These are phyloP conservation scores for Chaetophractus vellerosus DNA, from an alignment of 2,797 vertebrate species.

Conservation along the genomic window DNA sequence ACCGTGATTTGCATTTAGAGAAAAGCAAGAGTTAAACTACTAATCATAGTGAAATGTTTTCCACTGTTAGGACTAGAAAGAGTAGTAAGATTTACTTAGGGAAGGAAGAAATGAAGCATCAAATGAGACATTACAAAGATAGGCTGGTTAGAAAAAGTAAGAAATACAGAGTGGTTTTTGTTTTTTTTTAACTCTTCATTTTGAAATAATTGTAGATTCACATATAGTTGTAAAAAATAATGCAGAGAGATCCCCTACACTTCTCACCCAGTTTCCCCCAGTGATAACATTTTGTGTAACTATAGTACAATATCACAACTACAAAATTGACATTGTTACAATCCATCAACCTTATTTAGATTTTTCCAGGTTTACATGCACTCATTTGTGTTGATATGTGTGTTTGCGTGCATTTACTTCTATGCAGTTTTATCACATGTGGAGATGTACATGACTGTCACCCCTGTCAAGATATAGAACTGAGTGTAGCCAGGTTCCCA, in stretches of 20 bases:
- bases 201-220: slow-evolving; percentile 39
- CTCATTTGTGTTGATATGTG: neutral
- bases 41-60: slow-evolving; percentile 14
- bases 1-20: neutral
- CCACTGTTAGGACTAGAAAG: neutral
- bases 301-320: neutral
- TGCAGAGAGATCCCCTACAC: neutral
- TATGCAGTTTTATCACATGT: neutral
- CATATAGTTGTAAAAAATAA: neutral
- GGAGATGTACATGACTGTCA: neutral
- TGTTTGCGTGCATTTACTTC: neutral
- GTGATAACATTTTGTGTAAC: neutral
- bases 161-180: neutral
- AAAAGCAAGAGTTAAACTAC: slow-evolving; percentile 24
- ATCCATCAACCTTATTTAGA: neutral
- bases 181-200: neutral
- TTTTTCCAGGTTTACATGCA: neutral
- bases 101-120: slow-evolving; percentile 38
- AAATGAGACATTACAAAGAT: slow-evolving; percentile 2
- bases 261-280: neutral
- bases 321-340: neutral
- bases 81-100: neutral
- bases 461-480: neutral
- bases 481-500: neutral
- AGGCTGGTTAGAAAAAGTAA: slow-evolving; percentile 23